Evolutionary conservation across 2,797 vertebrate species (phyloP).

Genomic region (Amazona ochrocephala): DNA sequence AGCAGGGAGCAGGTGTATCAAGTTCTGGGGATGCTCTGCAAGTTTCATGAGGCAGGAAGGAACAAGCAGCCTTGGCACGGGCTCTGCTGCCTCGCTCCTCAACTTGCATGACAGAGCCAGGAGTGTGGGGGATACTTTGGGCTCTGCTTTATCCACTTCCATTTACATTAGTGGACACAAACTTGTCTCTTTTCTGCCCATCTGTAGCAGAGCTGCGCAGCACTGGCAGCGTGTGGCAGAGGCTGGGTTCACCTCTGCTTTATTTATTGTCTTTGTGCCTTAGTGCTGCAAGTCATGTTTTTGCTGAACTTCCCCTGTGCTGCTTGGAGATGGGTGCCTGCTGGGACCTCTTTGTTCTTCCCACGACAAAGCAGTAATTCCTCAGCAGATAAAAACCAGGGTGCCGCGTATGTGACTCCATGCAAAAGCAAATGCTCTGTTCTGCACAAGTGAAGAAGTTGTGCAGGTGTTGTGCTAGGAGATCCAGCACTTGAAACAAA

Average conservation of each 20-base stretch:
- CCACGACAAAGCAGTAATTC: not conserved
- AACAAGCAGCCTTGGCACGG: not conserved
- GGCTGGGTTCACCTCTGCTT: not conserved
- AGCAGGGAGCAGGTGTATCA: constrained; percentile 63
- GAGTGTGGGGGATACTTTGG: not conserved
- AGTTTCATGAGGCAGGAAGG: constrained; percentile 78
- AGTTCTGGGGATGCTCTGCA: constrained; percentile 76
- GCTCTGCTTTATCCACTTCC: not conserved
- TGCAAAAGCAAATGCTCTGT: not conserved
- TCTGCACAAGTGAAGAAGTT: not conserved
- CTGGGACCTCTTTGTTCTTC: not conserved
- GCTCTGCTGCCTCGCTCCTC: not conserved
- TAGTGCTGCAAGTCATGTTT: not conserved
- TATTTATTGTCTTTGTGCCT: not conserved
- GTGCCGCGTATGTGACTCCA: rapidly evolving
- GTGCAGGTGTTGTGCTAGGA: not conserved
- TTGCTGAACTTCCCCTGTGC: not conserved
- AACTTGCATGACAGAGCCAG: not conserved
- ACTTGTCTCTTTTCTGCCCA: not conserved
- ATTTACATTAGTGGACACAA: not conserved
- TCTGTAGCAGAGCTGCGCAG: not conserved
- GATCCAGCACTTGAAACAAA: not conserved
- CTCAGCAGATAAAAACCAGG: not conserved
- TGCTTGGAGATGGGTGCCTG: not conserved
- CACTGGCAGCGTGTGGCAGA: not conserved